phyloP scores from a whole-genome alignment of 2,113 vertebrate species.

The Cinclus cinclus region DNA sequence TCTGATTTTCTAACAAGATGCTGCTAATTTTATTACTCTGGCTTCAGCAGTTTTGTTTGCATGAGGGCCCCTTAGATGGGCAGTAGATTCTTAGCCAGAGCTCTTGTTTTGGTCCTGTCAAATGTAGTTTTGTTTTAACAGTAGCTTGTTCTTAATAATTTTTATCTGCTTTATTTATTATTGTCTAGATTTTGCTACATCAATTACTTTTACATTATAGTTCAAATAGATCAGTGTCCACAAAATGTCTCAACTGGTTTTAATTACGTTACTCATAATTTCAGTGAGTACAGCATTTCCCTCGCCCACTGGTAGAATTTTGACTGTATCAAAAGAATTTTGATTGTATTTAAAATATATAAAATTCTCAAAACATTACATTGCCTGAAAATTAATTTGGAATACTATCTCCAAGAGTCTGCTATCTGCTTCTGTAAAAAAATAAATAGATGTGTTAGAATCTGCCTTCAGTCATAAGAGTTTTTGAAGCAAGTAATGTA shows the following conservation, averaged over 20 bases:
- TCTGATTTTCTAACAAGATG: constrained; percentile 9
- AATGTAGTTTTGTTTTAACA: background rate
- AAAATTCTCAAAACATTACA: background rate
- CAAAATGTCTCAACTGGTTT: background rate
- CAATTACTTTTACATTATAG: background rate
- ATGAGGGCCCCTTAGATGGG: background rate
- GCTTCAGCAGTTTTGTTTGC: background rate
- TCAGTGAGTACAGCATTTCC: background rate
- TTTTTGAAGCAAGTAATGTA: background rate
- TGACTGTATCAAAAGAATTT: background rate
- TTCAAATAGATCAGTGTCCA: background rate
- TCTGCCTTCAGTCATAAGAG: background rate
- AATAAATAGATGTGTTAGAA: accelerated
- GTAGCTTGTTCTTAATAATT: background rate
- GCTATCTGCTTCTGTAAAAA: background rate
- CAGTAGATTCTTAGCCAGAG: background rate
- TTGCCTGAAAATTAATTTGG: background rate
- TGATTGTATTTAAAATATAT: background rate
- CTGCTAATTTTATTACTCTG: background rate
- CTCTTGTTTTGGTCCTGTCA: background rate
- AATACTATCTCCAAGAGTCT: background rate
- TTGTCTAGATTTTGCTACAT: background rate
- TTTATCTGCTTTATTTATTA: background rate
- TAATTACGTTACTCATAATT: background rate
- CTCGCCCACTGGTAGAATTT: background rate